phyloP scores from a whole-genome alignment of 2,797 vertebrate genomes.

The Eupleurogrammus muticus region DNA sequence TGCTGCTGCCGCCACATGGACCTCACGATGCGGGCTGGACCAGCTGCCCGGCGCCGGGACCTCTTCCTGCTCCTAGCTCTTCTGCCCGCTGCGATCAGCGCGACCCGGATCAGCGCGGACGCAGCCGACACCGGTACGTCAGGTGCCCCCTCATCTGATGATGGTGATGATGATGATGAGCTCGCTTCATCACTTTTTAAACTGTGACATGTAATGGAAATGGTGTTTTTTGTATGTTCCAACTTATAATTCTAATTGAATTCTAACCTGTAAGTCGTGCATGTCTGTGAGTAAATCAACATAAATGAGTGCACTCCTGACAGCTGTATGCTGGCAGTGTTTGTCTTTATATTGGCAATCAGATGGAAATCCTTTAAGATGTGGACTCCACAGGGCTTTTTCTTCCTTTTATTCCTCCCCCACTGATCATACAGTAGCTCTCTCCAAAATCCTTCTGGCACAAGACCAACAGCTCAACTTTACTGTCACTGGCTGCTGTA shows the following conservation, averaged over 20 bases:
- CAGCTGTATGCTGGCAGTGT: neutral
- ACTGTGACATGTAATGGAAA: neutral
- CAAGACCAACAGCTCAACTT: slow-evolving; percentile 16
- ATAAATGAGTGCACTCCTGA: neutral
- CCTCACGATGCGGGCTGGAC: slow-evolving; percentile 58
- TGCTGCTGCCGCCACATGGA: slow-evolving; percentile 26
- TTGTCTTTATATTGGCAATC: slow-evolving; percentile 16
- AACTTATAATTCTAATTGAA: too few relatives aligned
- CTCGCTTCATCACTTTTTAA: neutral
- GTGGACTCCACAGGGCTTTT: slow-evolving; percentile 9
- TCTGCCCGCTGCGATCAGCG: slow-evolving; percentile 22
- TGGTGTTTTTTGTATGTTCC: too few relatives aligned
- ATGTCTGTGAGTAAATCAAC: neutral
- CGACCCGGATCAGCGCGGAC: slow-evolving; percentile 44
- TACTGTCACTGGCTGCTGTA: slow-evolving; percentile 17
- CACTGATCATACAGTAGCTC: slow-evolving; percentile 12
- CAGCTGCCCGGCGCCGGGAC: slow-evolving; percentile 30
- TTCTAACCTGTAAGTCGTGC: too few relatives aligned
- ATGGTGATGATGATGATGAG: neutral
- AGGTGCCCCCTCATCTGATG: slow-evolving; percentile 18
- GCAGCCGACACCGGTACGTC: slow-evolving; percentile 63
- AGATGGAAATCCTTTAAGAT: slow-evolving; percentile 29
- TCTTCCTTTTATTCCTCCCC: neutral
- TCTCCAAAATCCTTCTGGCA: slow-evolving; percentile 27
- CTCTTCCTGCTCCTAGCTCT: slow-evolving; percentile 49